Percentiles rank a stretch among this genome's conserved stretches.
Conservation (phyloP, 2,113 vertebrate species). For the Aramus guarauna region DNA sequence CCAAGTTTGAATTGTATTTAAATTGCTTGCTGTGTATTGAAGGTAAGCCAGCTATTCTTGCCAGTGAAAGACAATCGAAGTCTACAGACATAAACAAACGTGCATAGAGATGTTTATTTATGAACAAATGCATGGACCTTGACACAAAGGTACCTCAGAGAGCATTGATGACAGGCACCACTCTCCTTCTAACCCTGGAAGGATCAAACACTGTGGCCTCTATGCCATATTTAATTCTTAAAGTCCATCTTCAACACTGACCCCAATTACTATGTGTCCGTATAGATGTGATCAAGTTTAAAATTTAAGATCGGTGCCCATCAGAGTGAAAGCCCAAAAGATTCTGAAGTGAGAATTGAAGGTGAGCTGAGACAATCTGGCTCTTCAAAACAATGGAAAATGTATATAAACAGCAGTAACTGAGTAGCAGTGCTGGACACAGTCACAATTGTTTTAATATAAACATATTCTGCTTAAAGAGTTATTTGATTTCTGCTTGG, state of each 20-base stretch:
- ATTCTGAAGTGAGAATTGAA: not conserved
- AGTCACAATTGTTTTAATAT: not conserved
- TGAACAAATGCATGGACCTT: not conserved
- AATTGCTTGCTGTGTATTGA: not conserved
- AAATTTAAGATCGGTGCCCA: not conserved
- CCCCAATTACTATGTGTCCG: not conserved
- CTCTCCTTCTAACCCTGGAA: not conserved
- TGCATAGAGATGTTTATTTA: not conserved
- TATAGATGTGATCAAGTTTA: not conserved
- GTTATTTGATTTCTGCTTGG: not conserved
- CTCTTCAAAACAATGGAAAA: not conserved
- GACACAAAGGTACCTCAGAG: not conserved
- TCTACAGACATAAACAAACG: not conserved
- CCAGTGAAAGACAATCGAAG: not conserved
- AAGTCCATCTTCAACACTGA: not conserved
- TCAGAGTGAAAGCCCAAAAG: not conserved
- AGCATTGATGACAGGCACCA: not conserved
- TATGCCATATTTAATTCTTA: not conserved
- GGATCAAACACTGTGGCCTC: not conserved
- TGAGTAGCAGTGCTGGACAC: not conserved
- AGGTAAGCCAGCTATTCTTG: constrained; percentile 17
- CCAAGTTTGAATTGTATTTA: not conserved
- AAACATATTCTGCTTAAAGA: not conserved
- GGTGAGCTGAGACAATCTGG: not conserved
- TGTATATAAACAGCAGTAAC: not conserved